These are phyloP conservation scores for Stomatorhinus ivindoensis DNA, from an alignment of 2,113 vertebrate genomes.

Conservation along the genomic window DNA sequence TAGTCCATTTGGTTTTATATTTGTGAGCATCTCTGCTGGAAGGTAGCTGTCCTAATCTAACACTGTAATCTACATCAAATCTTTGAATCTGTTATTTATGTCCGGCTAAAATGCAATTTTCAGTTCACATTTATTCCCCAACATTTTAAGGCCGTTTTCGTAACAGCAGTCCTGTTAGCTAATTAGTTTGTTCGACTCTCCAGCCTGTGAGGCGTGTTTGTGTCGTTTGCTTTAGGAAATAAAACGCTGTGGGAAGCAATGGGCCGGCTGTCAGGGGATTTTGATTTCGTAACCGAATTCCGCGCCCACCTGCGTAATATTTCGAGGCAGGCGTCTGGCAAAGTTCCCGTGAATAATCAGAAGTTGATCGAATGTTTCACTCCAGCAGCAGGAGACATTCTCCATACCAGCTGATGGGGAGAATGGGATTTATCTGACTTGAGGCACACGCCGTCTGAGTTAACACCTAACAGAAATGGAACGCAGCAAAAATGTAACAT, in stretches of 20 bases:
- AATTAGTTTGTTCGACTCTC: neutral
- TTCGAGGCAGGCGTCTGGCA: neutral
- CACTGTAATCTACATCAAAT: neutral
- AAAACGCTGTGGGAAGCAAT: neutral
- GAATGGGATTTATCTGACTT: constrained; percentile 7
- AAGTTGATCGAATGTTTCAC: constrained; percentile 8
- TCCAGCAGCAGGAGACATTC: neutral
- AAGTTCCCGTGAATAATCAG: neutral
- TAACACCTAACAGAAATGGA: neutral
- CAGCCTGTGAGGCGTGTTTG: neutral
- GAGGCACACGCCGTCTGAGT: neutral
- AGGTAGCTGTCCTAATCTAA: neutral
- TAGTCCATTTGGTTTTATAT: neutral
- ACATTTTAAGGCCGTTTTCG: neutral
- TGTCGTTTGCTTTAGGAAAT: neutral
- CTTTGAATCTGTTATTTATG: neutral
- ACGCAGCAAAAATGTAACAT: neutral
- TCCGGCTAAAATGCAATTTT: neutral
- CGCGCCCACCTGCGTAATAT: neutral
- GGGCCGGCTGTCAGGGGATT: neutral
- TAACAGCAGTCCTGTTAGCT: neutral
- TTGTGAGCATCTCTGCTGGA: neutral
- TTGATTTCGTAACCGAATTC: neutral
- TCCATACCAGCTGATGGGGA: neutral
- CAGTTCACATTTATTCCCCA: neutral